Base-by-base conservation (phyloP, 2,113 vertebrate species). In the Nothoprocta perdicaria region DNA sequence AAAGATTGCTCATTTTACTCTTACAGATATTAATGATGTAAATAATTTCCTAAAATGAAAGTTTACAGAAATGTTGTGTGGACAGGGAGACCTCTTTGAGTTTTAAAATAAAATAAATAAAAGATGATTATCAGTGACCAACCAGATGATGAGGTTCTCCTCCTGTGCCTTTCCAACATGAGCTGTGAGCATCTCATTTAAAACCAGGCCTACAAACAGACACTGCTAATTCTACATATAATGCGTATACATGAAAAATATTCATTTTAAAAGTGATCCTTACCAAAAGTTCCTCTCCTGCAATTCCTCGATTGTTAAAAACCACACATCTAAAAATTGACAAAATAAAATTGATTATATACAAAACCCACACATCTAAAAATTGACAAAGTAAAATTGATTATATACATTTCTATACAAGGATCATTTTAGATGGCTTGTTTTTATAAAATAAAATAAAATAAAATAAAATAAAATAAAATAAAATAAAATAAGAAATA, bases 201-300 rank as follows among this genome's bases (percentile, higher is more conserved):
- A 88, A 83, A 75, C 53, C 79, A 82, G 24, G 22, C 6, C 2
- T 72, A 71, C 46, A 77, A 84, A 80, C 3, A 77, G 61, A 61
- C 46, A 86, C 2, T 2, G 72, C 45, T 50, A 2, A 75, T 76
- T 76, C 65, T 21, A 29, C 14, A 74, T 53, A 46, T 58, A 72
- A 50, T 7, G n/a, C 63, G 68, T 72, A 23, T 29, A 58, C 6
- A 5, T 57, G 57, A 83, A 48, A 92, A 31, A 89, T 40, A 65
- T 80, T 94, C 93, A 94, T 95, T 83, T 94, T 89, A 61, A 82
- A 87, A 95, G 84, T 63, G 91, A 95, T 93, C 73, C 98, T 99
- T 98, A 99, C 99, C 99, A 99, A 97, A 62, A 99, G 98, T 46
- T 98, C 98, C 96, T 99, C 99, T 33, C 99, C 99, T 29, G 98